These are phyloP conservation scores for Arenaria interpres DNA, from an alignment of 2,113 vertebrate genomes.

Conservation along the genomic window DNA sequence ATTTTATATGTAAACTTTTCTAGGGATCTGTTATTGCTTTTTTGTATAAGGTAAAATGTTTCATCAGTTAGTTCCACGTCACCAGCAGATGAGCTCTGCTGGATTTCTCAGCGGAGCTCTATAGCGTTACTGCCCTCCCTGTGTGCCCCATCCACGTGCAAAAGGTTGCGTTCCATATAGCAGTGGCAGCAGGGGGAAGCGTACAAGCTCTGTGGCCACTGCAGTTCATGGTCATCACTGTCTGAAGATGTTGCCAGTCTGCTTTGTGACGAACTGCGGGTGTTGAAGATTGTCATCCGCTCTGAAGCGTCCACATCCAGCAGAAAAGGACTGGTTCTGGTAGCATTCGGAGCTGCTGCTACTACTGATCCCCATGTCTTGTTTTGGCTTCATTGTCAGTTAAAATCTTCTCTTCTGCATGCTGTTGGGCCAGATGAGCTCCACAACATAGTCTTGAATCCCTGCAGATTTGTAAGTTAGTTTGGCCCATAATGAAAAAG, in stretches of 20 bases:
- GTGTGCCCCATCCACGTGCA: not conserved
- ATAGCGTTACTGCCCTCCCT: not conserved
- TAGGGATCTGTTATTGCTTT: not conserved
- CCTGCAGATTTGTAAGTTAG: not conserved
- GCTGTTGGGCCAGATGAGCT: not conserved
- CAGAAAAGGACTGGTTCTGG: not conserved
- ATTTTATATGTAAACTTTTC: conserved; percentile 56
- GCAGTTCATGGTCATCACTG: not conserved
- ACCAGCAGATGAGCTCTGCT: conserved; percentile 40
- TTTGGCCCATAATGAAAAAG: not conserved
- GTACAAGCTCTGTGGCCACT: not conserved
- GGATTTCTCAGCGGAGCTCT: not conserved
- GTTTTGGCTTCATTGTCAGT: not conserved
- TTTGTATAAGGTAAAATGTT: not conserved
- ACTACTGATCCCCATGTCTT: not conserved
- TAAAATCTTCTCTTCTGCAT: not conserved
- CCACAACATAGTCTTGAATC: not conserved
- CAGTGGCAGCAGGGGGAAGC: not conserved
- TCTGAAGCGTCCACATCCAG: not conserved
- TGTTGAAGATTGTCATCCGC: not conserved
- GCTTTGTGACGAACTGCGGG: not conserved
- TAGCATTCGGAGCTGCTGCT: not conserved
- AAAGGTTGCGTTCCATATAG: not conserved
- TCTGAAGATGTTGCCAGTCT: not conserved
- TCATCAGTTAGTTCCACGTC: not conserved